Evolutionary conservation across 2,797 vertebrate species (phyloP), one percentile per base, ranked within the genome.

Genomic region (Rousettus madagascariensis): DNA sequence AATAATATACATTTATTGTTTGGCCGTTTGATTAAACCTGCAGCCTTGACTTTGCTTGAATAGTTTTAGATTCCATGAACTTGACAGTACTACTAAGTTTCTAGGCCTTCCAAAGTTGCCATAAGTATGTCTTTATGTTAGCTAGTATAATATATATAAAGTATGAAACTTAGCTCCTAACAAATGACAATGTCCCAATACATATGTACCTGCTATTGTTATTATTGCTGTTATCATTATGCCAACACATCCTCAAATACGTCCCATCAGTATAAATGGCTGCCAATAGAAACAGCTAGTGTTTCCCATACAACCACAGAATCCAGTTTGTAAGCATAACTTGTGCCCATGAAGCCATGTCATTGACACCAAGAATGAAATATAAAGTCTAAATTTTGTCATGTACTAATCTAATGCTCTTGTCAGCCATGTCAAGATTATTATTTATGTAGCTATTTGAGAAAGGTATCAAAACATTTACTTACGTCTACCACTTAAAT

Each of bases 361-460:
- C 41, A 49, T 0, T 33, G 61, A 41, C 16, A 49, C 8, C 15
- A 72, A 65, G 17, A 86, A 38, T 49, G 66, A 86, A 86, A n/a
- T 36, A 63, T 0, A 16, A 19, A 13, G 9, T 33, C 57, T 63
- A 33, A 71, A 77, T 82, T 80, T 80, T 28, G n/a, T 46, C 10
- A 8, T 79, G 4, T 2, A 28, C n/a, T 30, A 41, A 75, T 57
- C 72, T 94, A 41, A 38, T 57, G 55, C 75, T 83, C 30, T 78
- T 75, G 15, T 26, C 69, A 15, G 30, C 36, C 20, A 49, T 68
- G 26, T 46, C 11, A 12, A 90, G 61, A 26, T 51, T 49, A 95
- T 78, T 86, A 65, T n/a, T 90, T 57, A 36, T 38, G n/a, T 77
- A 82, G 24, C 36, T 86, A 86, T 90, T 86, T 83, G 49, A 92